Conservation (phyloP, 2,888 invertebrate species). For the Zaprionus obscuricornis region DNA sequence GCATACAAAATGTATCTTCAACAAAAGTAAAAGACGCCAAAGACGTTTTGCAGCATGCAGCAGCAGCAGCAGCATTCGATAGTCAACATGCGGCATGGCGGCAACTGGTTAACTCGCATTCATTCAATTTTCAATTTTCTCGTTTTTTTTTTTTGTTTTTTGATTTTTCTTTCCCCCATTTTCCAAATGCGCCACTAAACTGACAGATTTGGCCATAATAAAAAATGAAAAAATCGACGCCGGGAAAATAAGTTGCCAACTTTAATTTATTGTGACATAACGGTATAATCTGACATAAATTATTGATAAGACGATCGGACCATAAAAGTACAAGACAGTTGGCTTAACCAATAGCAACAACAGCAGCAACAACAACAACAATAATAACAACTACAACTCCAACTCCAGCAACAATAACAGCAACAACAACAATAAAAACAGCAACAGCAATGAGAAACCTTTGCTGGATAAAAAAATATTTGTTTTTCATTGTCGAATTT, state of each 20-base stretch:
- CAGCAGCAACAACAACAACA: not conserved
- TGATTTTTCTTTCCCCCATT: too few relatives aligned
- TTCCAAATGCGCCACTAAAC: slow-evolving; percentile 77
- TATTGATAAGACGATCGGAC: slow-evolving; percentile 80
- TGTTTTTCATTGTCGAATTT: slow-evolving; percentile 16
- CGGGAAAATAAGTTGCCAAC: slow-evolving; percentile 80
- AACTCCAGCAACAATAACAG: slow-evolving; percentile 17
- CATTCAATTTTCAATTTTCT: slow-evolving; percentile 51
- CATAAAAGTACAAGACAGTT: slow-evolving; percentile 79
- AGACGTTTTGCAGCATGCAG: too few relatives aligned
- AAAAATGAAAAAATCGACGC: slow-evolving; percentile 51
- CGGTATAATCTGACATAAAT: slow-evolving; percentile 82
- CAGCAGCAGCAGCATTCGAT: too few relatives aligned
- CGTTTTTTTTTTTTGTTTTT: too few relatives aligned
- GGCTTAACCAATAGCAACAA: slow-evolving; percentile 59
- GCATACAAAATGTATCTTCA: too few relatives aligned
- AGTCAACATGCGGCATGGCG: too few relatives aligned
- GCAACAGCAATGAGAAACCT: slow-evolving; percentile 18
- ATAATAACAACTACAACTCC: not conserved
- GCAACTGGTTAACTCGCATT: slow-evolving; percentile 16
- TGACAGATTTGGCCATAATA: slow-evolving; percentile 79
- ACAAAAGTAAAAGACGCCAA: too few relatives aligned
- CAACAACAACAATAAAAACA: slow-evolving; percentile 12
- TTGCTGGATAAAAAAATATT: not conserved
- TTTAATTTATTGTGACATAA: slow-evolving; percentile 82